Evolutionary conservation across 2,797 vertebrate species (phyloP).

Genomic region (Parotocinclus haroldoi): DNA sequence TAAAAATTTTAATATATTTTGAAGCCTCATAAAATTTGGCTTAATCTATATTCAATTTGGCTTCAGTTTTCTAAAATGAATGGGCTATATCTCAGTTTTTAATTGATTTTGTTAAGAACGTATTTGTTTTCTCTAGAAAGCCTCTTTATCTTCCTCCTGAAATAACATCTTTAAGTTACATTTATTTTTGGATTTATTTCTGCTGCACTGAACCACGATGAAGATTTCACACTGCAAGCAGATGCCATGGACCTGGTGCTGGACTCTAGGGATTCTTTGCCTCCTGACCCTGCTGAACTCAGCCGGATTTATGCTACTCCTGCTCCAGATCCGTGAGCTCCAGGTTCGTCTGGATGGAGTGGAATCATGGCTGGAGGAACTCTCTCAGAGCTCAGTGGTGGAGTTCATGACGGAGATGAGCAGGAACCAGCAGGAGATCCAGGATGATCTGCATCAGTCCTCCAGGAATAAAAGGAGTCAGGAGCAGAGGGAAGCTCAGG

Average conservation of each 20-base stretch:
- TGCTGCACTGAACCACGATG: background rate
- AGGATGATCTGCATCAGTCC: constrained; percentile 55
- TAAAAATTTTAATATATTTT: too few relatives aligned
- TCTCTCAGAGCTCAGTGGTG: constrained; percentile 68
- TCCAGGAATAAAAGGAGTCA: constrained; percentile 78
- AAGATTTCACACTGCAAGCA: constrained; percentile 39
- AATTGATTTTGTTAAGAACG: background rate
- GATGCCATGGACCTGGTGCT: constrained; percentile 67
- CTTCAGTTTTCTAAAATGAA: too few relatives aligned
- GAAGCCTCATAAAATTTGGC: too few relatives aligned
- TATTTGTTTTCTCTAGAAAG: background rate
- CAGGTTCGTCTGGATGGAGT: constrained; percentile 63
- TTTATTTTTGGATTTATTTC: background rate
- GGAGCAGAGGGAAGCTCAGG: constrained; percentile 41
- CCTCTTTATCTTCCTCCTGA: background rate
- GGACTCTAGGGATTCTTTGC: constrained; percentile 72
- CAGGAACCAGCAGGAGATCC: constrained; percentile 49
- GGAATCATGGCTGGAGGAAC: constrained; percentile 60
- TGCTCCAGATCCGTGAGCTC: constrained; percentile 81
- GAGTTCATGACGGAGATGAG: constrained; percentile 71
- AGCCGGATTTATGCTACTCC: constrained; percentile 77
- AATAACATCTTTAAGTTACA: background rate
- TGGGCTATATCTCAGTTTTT: too few relatives aligned
- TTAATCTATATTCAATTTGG: background rate
- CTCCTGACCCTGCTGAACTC: constrained; percentile 76